Evolutionary conservation across 2,797 vertebrate genomes (phyloP), one percentile per base, ranked within the genome.

Genomic region (Pristis pectinata): DNA sequence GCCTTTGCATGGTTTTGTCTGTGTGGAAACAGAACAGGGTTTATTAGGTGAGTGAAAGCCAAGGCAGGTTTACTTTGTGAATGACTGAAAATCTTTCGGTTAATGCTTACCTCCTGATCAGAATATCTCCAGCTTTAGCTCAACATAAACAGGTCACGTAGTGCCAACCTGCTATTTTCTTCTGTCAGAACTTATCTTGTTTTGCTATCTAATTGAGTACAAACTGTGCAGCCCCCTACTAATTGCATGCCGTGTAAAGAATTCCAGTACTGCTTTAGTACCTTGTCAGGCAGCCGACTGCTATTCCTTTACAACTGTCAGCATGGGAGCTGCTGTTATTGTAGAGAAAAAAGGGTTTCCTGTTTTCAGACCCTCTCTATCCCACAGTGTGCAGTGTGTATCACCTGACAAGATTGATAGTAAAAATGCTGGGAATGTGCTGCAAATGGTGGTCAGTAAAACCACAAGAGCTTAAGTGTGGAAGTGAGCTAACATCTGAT

Each of bases 141-240:
- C 41, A 82, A 94, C 83, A 94, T 53, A 87, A 76, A 85, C 94
- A 92, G 94, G 83, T 87, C 87, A 89, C 83, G 96, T 96, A 95
- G 94, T 83, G 95, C 95, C 95, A 96, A 96, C 95, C 96, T 95
- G 95, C 94, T 95, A 96, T 95, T 72, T 96, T 96, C 97, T 96
- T 97, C 96, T 97, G 96, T 96, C 96, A 96, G 96, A 96, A 96
- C 96, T 97, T 97, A 97, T 97, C 95, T 94, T 97, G 95, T 97
- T 97, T 97, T 96, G 95, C 95, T 96, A 96, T 96, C 96, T 97
- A 97, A 97, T 95, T 96, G 97, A 97, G 96, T 95, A 97, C 95
- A 96, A 96, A 72, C 95, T 96, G 95, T 96, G 95, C 95, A 96
- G 96, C 95, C 83, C 94, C 72, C n/a, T 94, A 74, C 92, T 94